Evolutionary conservation across 35 echinoderm and acorn worm species (phyloP), one percentile per base, ranked within the genome.

Genomic region (Eucidaris tribuloides): DNA sequence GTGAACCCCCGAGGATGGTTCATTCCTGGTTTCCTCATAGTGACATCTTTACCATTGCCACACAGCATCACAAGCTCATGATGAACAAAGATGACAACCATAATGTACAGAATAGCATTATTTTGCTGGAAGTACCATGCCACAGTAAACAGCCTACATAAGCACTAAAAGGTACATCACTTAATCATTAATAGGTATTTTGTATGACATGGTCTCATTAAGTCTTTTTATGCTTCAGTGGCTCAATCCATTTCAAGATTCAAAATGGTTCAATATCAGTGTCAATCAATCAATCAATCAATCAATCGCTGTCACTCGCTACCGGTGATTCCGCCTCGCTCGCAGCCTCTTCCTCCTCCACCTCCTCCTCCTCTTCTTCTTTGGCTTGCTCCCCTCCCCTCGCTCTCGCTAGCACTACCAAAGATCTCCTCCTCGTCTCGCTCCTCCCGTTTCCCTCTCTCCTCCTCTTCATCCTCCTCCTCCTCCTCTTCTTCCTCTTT

Each of bases 361-460:
- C 4, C 17, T 64, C 7, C 17, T 25, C 7, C 17, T 39, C 5
- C 15, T 39, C 9, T 11, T 39, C 5, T 36, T 76, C 15, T 38
- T 76, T 7, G 7, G 1, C 15, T 15, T 5, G 6, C 5, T 76
- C 7, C 17, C 33, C 32, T 11, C 32, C 17, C 4, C 32, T 38
- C 31, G 13, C 48, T 54, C 48, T 86, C 87, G 44, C 78, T 86
- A 48, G 56, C 81, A 48, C 78, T 79, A 35, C 88, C 87, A 90
- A 86, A 83, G 42, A 86, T 87, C 42, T 91, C 88, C 44, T 86
- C 77, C 58, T 90, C 93, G 29, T 90, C 85, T 46, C 46, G 24
- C 32, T 72, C 63, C 49, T 61, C 68, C 45, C 85, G 62, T 82
- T 63, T 36, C 38, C 77, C 42, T 40, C 76, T 80, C 36, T 87